Percentiles rank a stretch among this genome's conserved stretches.
Conservation (phyloP, 2,113 vertebrate species). For the Anolis carolinensis region DNA sequence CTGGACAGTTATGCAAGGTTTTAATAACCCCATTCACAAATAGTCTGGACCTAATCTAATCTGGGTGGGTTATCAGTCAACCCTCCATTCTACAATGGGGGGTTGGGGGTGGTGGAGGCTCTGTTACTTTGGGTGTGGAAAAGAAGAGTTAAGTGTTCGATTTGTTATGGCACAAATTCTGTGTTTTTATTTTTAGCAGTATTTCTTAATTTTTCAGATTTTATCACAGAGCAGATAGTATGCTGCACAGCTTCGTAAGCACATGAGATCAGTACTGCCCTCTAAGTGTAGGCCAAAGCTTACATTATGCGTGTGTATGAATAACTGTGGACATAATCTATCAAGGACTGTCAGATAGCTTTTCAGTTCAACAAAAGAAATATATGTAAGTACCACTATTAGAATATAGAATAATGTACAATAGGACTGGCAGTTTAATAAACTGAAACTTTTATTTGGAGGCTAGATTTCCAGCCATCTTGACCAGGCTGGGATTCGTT, state of each 20-base stretch:
- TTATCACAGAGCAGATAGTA: constrained; percentile 23
- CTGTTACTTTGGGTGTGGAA: constrained; percentile 19
- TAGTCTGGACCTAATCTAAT: constrained; percentile 44
- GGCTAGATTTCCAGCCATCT: constrained; percentile 41
- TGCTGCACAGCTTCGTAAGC: background rate
- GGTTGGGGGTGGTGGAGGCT: no score
- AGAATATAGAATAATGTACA: background rate
- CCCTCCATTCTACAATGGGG: constrained; percentile 37
- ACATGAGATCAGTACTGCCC: background rate
- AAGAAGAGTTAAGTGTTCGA: constrained; percentile 33
- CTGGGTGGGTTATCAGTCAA: constrained; percentile 28
- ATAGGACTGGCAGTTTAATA: background rate
- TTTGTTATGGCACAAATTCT: constrained; percentile 41
- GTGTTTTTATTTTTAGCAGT: constrained; percentile 61
- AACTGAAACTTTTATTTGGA: background rate
- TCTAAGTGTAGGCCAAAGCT: constrained; percentile 12
- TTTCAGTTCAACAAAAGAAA: background rate
- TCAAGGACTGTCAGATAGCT: background rate
- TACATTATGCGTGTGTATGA: constrained; percentile 7
- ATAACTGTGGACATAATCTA: background rate
- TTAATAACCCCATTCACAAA: constrained; percentile 69
- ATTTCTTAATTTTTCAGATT: constrained; percentile 62
- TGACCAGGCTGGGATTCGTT: constrained; percentile 29
- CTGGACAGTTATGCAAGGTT: constrained; percentile 60
- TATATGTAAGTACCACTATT: background rate